Evolutionary conservation across 2,797 vertebrate genomes (phyloP).

Genomic region (Sternotherus odoratus): DNA sequence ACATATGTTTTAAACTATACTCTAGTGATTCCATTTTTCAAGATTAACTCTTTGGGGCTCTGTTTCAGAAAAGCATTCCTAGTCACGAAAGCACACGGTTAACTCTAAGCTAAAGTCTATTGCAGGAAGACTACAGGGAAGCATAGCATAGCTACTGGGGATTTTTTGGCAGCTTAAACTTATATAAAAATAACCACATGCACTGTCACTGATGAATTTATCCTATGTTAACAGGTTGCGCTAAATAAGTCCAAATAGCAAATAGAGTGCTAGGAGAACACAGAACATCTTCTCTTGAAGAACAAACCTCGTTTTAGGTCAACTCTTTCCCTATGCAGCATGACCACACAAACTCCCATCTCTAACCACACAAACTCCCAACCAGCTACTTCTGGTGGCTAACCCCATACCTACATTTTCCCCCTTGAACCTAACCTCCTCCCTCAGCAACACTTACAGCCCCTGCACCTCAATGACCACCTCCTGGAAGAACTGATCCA

Average conservation of each 20-base stretch:
- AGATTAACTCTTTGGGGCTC: conserved; percentile 55
- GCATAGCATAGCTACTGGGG: background rate
- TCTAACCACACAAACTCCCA: conserved; percentile 37
- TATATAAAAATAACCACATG: conserved; percentile 55
- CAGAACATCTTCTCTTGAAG: conserved; percentile 18
- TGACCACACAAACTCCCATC: conserved; percentile 38
- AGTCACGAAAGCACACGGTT: conserved; percentile 50
- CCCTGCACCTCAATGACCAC: accelerated
- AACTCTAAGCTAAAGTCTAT: conserved; percentile 57
- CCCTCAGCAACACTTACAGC: background rate
- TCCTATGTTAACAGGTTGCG: conserved; percentile 40
- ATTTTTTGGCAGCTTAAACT: background rate
- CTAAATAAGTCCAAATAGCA: conserved; percentile 37
- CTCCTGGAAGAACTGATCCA: background rate
- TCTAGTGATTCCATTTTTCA: conserved; percentile 60
- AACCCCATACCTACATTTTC: background rate
- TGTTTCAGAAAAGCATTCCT: conserved; percentile 49
- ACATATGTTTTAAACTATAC: conserved; percentile 51
- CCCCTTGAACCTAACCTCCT: background rate
- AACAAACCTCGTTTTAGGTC: conserved; percentile 44
- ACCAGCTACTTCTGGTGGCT: conserved; percentile 34
- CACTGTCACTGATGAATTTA: conserved; percentile 30
- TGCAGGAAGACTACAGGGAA: conserved; percentile 70
- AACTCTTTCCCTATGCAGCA: background rate
- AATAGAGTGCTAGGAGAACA: conserved; percentile 41